phyloP scores from a whole-genome alignment of 2,888 invertebrate genomes.

The Diarsia mendica region DNA sequence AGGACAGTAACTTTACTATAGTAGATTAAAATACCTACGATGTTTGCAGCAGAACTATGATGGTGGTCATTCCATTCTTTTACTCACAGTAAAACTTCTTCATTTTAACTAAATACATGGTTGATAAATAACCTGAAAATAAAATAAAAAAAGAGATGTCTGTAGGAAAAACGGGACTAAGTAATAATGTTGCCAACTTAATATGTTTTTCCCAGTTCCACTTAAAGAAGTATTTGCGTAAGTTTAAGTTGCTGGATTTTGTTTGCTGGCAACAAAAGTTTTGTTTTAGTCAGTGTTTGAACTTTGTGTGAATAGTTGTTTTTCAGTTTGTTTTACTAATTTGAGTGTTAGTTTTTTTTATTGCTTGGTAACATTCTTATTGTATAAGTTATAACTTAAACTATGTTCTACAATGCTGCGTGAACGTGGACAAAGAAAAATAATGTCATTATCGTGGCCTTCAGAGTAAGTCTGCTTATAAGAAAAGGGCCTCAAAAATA shows the following conservation, averaged over 20 bases:
- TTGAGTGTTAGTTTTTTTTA: background rate
- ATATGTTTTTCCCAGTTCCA: background rate
- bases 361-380: background rate
- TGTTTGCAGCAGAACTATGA: no score
- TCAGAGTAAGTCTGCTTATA: no score
- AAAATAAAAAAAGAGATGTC: background rate
- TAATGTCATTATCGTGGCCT: no score
- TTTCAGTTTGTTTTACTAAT: background rate
- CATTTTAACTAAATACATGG: background rate
- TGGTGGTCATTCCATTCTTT: background rate
- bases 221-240: constrained; percentile 28
- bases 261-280: background rate
- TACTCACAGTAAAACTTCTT: background rate
- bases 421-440: background rate
- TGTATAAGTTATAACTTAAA: background rate
- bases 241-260: constrained; percentile 10
- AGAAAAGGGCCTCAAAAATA: no score
- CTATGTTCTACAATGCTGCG: background rate
- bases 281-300: background rate
- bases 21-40: no score
- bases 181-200: constrained; percentile 13
- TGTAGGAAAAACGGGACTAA: background rate
- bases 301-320: background rate
- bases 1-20: background rate
- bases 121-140: background rate